phyloP scores from a whole-genome alignment of 2,797 vertebrate genomes.

The Gymnothorax javanicus region DNA sequence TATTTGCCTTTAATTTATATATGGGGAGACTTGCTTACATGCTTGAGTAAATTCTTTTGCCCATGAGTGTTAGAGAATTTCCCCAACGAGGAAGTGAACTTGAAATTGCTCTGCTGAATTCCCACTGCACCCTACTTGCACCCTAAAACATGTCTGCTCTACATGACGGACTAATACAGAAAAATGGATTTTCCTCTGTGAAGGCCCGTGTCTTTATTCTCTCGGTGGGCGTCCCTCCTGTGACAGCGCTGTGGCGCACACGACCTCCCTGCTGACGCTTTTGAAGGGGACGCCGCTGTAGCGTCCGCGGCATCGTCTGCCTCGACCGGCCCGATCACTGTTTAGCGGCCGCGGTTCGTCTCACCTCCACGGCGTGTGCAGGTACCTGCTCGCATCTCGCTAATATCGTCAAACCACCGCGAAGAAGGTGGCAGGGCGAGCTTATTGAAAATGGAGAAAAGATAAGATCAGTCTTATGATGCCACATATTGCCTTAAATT shows the following conservation, averaged over 20 bases:
- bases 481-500: slow-evolving; percentile 83
- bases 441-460: slow-evolving; percentile 77
- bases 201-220: slow-evolving; percentile 40
- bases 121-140: not conserved
- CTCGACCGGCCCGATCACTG: not conserved
- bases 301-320: slow-evolving; percentile 14
- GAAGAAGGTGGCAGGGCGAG: slow-evolving; percentile 50
- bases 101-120: not conserved
- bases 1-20: not conserved
- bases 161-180: not conserved
- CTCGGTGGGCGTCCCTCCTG: slow-evolving; percentile 32
- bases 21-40: not conserved
- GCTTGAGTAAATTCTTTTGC: not conserved
- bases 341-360: not conserved
- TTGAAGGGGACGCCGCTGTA: slow-evolving; percentile 28
- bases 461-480: slow-evolving; percentile 83
- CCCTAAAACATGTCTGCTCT: not conserved
- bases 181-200: slow-evolving; percentile 20
- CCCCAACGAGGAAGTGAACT: not conserved
- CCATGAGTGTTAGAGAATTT: not conserved
- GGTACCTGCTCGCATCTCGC: slow-evolving; percentile 61
- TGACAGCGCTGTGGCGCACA: slow-evolving; percentile 1
- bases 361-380: slow-evolving; percentile 47
- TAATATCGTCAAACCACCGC: slow-evolving; percentile 68
- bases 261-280: not conserved